Base-by-base conservation (phyloP, 2,797 vertebrate genomes). In the Acanthopagrus latus region DNA sequence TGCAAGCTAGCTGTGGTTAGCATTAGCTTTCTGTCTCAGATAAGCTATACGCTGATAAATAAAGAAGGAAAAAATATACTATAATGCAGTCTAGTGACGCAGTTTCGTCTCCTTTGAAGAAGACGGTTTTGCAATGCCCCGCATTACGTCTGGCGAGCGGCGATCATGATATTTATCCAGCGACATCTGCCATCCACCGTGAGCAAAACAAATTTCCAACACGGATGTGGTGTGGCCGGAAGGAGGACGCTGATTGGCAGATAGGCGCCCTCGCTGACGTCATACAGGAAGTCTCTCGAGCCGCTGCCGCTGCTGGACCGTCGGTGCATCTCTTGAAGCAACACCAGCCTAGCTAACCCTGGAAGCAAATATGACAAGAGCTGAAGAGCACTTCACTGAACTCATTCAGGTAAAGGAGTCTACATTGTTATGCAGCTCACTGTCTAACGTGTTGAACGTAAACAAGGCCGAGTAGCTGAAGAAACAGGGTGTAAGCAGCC, bases 161-260 rank as follows among this genome's bases (percentile, higher is more conserved):
- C 1, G 23, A 38, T 3, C 16, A 25, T 56, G 20, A 2, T n/a
- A 8, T 69, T 78, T 46, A 14, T 72, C 20, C 70, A 56, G 58
- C 47, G 11, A 66, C 51, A 38, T 41, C 21, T 74, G 58, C 80
- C 57, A 64, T 83, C 66, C 29, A 50, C 43, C 72, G 46, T 47
- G 41, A 80, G 80, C 88, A 92, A 88, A 89, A 89, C 81, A 87
- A 78, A 87, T 59, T 20, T 60, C 57, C 76, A 83, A 89, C 72
- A 43, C 88, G 89, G 92, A 94, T 69, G 78, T 90, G 64, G 67
- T 83, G 66, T 9, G 18, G 1, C 25, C 2, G 16, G 14, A 27
- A 60, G 52, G 20, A 9, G 47, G 21, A 4, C 58, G 46, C 86
- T 82, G 86, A 91, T 93, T 94, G 93, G 91, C 65, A 0, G 63